Evolutionary conservation across 2,888 invertebrate genomes (phyloP), one percentile per base, ranked within the genome.

Genomic region (Panorpa germanica): DNA sequence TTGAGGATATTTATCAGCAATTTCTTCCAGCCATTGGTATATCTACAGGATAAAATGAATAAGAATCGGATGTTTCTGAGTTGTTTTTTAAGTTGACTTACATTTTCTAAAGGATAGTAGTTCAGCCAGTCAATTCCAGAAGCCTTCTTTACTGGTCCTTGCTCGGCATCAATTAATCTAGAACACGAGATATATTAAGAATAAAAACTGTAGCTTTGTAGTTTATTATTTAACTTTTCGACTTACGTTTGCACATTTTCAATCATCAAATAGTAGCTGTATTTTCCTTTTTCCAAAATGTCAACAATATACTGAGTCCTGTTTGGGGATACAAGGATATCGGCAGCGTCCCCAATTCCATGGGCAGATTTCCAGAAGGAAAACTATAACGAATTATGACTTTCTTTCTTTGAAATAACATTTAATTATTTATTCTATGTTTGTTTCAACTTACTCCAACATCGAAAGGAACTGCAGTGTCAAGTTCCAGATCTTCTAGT

Each of bases 21-120:
- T 45, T 3, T 53, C 49, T 12, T 56, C 49, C 19, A 75, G 48
- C 61, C 69, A 70, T 1, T 39, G 45, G 35, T 70, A 59, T 25
- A 68, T 68, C 33, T 65, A n/a, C n/a, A n/a, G n/a, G n/a, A n/a
- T n/a, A n/a, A n/a, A n/a, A n/a, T n/a, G n/a, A n/a, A n/a, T n/a
- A n/a, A n/a, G n/a, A n/a, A n/a, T n/a, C 33, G 8, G 29, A 52
- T 44, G 19, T 49, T 49, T 37, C 48, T 52, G 38, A 40, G 14
- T 4, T 15, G 13, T 28, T 23, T 10, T n/a, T n/a, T 4, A 29
- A n/a, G n/a, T n/a, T n/a, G n/a, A n/a, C n/a, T n/a, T 7, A 36
- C 35, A 5, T 36, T 35, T 4, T 35, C 35, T 11, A 36, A 31
- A n/a, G 31, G 22, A 26, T 27, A 38, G 19, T 37, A 38, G 3